Conservation (phyloP, 2,797 vertebrate genomes). For the Brotogeris chrysoptera region DNA sequence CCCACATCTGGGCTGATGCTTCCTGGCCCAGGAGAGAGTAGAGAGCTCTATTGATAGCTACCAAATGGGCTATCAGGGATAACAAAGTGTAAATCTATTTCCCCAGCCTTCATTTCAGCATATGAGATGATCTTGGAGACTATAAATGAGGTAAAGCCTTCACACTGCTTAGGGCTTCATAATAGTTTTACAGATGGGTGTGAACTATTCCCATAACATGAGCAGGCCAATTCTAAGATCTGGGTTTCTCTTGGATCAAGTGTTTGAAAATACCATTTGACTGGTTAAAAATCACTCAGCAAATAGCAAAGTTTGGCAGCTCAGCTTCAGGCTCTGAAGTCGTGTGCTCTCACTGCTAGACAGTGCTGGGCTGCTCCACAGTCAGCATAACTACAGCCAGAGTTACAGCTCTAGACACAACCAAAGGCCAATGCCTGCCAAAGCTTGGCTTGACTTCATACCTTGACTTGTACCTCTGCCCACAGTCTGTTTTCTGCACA, state of each 20-base stretch:
- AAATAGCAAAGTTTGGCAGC: not conserved
- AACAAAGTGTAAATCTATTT: not conserved
- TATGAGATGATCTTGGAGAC: not conserved
- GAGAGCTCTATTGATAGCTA: not conserved
- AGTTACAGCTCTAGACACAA: not conserved
- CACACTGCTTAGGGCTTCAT: not conserved
- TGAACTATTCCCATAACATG: not conserved
- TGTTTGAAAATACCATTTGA: not conserved
- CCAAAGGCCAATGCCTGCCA: fast-evolving
- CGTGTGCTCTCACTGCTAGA: fast-evolving
- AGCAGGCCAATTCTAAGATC: not conserved
- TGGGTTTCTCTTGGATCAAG: not conserved
- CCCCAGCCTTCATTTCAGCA: not conserved
- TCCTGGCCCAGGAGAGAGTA: not conserved
- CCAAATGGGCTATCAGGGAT: not conserved
- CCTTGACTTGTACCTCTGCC: not conserved
- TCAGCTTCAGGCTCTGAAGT: not conserved
- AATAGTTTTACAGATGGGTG: not conserved
- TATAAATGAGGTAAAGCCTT: not conserved
- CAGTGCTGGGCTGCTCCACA: not conserved
- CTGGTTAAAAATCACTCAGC: not conserved
- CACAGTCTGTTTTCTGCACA: not conserved
- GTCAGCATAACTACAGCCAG: not conserved
- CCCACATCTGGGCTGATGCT: not conserved
- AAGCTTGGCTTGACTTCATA: not conserved